Evolutionary conservation across 2,888 invertebrate genomes (phyloP).

Genomic region (Dexiosoma caninum): DNA sequence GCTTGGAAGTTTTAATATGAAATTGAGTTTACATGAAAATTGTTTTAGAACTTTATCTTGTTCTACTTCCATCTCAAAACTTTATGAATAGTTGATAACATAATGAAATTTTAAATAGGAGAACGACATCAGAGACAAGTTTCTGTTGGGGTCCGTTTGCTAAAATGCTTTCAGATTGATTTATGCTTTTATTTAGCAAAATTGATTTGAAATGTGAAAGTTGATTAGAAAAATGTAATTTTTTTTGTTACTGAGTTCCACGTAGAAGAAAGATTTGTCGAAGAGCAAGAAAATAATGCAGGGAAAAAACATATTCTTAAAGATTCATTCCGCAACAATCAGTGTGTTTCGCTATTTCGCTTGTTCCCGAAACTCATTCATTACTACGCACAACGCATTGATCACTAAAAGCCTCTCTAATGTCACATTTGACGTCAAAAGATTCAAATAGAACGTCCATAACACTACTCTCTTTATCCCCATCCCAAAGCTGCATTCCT

Average conservation of each 20-base stretch:
- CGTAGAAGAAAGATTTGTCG: background rate
- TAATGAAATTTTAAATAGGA: background rate
- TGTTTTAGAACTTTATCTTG: background rate
- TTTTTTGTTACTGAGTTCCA: too few relatives aligned
- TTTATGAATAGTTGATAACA: constrained; percentile 23
- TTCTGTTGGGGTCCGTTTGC: background rate
- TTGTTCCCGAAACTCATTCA: too few relatives aligned
- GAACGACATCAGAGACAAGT: background rate
- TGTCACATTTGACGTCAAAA: too few relatives aligned
- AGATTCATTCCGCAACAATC: too few relatives aligned
- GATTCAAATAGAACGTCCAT: too few relatives aligned
- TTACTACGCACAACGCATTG: too few relatives aligned
- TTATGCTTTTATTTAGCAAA: background rate
- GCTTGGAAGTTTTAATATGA: constrained; percentile 28
- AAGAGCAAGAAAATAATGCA: too few relatives aligned
- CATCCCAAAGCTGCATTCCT: too few relatives aligned
- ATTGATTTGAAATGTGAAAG: background rate
- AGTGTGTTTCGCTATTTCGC: too few relatives aligned
- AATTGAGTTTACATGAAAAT: constrained; percentile 31
- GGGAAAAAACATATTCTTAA: too few relatives aligned
- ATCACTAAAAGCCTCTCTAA: too few relatives aligned
- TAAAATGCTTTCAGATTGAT: background rate
- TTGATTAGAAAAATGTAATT: background rate
- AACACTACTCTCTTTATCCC: too few relatives aligned
- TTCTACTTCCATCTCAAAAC: background rate